Evolutionary conservation across 2,888 invertebrate genomes (phyloP), one percentile per base, ranked within the genome.

Genomic region (Empis livida): DNA sequence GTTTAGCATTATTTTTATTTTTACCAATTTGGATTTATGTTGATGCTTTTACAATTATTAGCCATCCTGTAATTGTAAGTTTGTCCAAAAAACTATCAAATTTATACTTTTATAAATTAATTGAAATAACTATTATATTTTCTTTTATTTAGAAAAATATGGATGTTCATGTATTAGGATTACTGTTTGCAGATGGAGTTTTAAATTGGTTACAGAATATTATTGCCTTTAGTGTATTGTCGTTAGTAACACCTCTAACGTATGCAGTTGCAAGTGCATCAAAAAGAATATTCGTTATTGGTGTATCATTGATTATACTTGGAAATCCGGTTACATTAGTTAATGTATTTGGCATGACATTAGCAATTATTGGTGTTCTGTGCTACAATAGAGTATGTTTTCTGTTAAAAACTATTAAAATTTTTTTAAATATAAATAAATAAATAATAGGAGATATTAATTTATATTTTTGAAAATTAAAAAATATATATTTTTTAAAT

Each of bases 251-350:
- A n/a, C 93, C 96, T 38, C 74, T 96, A 31, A 90, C 92, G 1
- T 96, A 96, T 70, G 93, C 94, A 1, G 94, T 96, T 48, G 93
- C 93, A 45, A 95, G 90, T 69, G 90, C 92, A 23, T 91, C 93
- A 46, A 96, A 96, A 72, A 76, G 95, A 57, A 90, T 93, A 56
- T 87, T 83, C 57, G 90, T 96, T 47, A 95, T 96, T 63, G 83
- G 78, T 11, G 82, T 88, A 31, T 94, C 95, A 42, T 74, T 96
- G 55, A 68, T 94, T 54, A 74, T 91, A 59, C 73, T 96, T 56
- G 84, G 85, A 46, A 96, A 96, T 73, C 95, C 95, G 5, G 93
- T 96, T 37, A 86, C 94, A 38, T 74, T 79, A 57, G 68, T 82
- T 44, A 96, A 95, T 71, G 72, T 93, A 55, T 74, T 84, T 45